Evolutionary conservation across 2,888 invertebrate species (phyloP), one percentile per base, ranked within the genome.

Genomic region (Bellardia pandia): DNA sequence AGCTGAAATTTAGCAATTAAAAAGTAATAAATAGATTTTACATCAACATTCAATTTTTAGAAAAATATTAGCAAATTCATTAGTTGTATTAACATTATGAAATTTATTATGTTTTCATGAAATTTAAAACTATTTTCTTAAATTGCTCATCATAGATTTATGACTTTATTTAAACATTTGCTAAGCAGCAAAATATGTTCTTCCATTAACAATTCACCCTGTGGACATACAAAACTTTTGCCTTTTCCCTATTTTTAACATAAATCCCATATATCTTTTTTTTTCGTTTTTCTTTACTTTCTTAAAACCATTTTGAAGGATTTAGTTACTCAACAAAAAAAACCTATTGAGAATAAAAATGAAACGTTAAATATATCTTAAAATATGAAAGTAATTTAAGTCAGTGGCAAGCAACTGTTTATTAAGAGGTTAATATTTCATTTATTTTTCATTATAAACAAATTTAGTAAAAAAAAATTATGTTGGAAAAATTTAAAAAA

Each of bases 371-470:
- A 58, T 58, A 30, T 58, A 30, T 58, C 30, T 30, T 7, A 58
- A 30, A 4, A 58, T 23, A 58, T 30, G n/a, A 11, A 58, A 58
- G 51, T 51, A 51, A 51, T 51, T 14, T 51, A 51, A 51, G 51
- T 51, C 51, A 37, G 6, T 37, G 6, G 37, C 4, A 37, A 40
- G 37, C n/a, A 64, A 64, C 14, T n/a, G 14, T 16, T 66, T 48
- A 51, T 33, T 69, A 37, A 48, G n/a, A 69, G 30, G 14, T 33
- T 69, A 30, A 69, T 69, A 13, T 69, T 51, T 69, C 68, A 68
- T 48, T n/a, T 48, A 14, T 8, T 30, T 30, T 33, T 13, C 3
- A 60, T 60, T 60, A 33, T 60, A 5, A 60, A 33, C 9, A 33
- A 60, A 60, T 37, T 60, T 66, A 13, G 0, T 62, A n/a, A 8